Evolutionary conservation across 30 jellyfish, hydroid and myxozoan species (phyloP).

Genomic region (Turritopsis rubra): DNA sequence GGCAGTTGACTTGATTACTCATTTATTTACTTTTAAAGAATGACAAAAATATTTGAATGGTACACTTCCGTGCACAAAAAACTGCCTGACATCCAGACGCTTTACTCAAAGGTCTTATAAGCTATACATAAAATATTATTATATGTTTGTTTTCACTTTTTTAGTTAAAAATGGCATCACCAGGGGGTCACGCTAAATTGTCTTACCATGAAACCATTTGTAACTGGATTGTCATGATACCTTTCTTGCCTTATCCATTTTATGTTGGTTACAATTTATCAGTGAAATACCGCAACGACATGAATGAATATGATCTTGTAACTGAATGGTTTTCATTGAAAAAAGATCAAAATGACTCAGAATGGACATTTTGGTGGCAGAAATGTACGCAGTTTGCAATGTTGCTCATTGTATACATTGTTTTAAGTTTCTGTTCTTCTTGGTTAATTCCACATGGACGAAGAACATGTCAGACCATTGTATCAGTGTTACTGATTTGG

Average conservation of each 20-base stretch:
- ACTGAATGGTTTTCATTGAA: not conserved
- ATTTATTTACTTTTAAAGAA: too few species aligned
- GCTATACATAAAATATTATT: too few species aligned
- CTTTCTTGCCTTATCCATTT: not conserved
- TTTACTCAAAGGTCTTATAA: too few species aligned
- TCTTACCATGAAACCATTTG: not conserved
- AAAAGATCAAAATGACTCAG: not conserved
- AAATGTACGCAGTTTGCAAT: not conserved
- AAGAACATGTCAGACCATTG: not conserved
- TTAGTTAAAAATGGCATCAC: not conserved
- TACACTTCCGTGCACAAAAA: too few species aligned
- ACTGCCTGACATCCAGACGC: too few species aligned
- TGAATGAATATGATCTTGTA: not conserved
- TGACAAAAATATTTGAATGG: too few species aligned
- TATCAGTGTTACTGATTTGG: not conserved
- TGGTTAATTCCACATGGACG: not conserved
- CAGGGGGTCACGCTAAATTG: not conserved
- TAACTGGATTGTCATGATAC: not conserved
- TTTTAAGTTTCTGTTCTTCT: not conserved
- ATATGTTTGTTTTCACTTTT: too few species aligned
- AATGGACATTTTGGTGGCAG: constrained; percentile 17
- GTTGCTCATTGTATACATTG: not conserved
- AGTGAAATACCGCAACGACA: not conserved
- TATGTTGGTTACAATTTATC: not conserved
- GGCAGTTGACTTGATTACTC: too few species aligned